Evolutionary conservation across 53 echinoderm and acorn worm genomes (phyloP).

Genomic region (Crossaster papposus): DNA sequence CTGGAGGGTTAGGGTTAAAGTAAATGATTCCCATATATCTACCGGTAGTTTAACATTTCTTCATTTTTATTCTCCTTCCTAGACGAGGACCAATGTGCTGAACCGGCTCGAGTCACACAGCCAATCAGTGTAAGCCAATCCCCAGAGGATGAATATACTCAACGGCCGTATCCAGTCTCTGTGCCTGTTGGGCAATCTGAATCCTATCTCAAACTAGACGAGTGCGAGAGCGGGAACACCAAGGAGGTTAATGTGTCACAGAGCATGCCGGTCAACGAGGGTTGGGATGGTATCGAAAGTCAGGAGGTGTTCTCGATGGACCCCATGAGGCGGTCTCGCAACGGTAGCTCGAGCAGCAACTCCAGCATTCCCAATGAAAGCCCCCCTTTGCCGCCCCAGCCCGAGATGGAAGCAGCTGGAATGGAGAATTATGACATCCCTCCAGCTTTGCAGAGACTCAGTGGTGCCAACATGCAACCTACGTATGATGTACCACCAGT

Average conservation of each 20-base stretch:
- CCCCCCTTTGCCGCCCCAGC: slow-evolving; percentile 67
- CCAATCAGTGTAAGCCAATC: slow-evolving; percentile 20
- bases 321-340: not conserved
- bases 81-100: not conserved
- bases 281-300: not conserved
- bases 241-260: slow-evolving; percentile 29
- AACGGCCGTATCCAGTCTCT: not conserved
- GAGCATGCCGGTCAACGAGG: slow-evolving; percentile 42
- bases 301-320: slow-evolving; percentile 16
- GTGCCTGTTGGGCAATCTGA: slow-evolving; percentile 51
- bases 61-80: not conserved
- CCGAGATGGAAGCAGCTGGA: slow-evolving; percentile 13
- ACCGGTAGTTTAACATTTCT: not conserved
- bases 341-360: slow-evolving; percentile 56
- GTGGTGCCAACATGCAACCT: slow-evolving; percentile 11
- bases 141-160: not conserved
- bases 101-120: not conserved
- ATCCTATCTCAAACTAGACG: slow-evolving; percentile 74
- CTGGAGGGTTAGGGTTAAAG: too few relatives aligned
- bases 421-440: slow-evolving; percentile 43
- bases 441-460: slow-evolving; percentile 19
- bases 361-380: slow-evolving; percentile 70
- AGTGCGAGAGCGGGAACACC: slow-evolving; percentile 64
- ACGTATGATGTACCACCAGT: slow-evolving; percentile 62
- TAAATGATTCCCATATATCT: not conserved